Conservation (phyloP, 2,797 vertebrate species). For the Muraenolepis orangiensis region DNA sequence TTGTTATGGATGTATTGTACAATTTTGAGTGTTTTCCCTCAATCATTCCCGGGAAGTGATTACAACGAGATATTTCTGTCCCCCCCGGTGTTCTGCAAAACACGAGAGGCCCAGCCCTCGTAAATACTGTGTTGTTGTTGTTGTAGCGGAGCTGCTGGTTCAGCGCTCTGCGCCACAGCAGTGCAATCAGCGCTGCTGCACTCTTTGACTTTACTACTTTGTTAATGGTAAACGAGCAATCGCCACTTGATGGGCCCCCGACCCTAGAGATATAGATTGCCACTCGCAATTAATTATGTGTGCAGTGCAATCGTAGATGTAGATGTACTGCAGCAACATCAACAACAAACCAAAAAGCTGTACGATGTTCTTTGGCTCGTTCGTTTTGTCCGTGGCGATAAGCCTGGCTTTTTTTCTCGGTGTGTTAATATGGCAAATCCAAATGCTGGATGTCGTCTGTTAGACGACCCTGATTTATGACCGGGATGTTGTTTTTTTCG, state of each 20-base stretch:
- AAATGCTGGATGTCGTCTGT: neutral
- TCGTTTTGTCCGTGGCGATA: neutral
- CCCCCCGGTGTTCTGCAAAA: slow-evolving; percentile 50
- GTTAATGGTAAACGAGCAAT: neutral
- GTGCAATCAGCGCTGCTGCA: neutral
- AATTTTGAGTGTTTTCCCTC: neutral
- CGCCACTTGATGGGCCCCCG: neutral
- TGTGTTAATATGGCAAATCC: neutral
- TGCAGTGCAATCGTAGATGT: neutral
- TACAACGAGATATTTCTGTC: slow-evolving; percentile 60
- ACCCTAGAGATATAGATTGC: neutral
- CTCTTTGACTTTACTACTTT: neutral
- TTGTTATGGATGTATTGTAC: neutral
- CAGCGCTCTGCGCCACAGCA: slow-evolving; percentile 36
- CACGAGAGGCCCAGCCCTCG: slow-evolving; percentile 50
- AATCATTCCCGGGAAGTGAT: slow-evolving; percentile 42
- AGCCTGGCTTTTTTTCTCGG: too few relatives aligned
- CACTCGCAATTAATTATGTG: neutral
- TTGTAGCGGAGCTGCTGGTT: slow-evolving; percentile 38
- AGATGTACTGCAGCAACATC: too few relatives aligned
- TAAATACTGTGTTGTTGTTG: too few relatives aligned
- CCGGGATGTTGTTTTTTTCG: neutral
- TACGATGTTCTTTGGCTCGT: neutral
- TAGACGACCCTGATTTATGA: neutral
- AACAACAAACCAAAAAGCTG: too few relatives aligned